Conservation (phyloP, 2,888 invertebrate species). For the Apeira syringaria region DNA sequence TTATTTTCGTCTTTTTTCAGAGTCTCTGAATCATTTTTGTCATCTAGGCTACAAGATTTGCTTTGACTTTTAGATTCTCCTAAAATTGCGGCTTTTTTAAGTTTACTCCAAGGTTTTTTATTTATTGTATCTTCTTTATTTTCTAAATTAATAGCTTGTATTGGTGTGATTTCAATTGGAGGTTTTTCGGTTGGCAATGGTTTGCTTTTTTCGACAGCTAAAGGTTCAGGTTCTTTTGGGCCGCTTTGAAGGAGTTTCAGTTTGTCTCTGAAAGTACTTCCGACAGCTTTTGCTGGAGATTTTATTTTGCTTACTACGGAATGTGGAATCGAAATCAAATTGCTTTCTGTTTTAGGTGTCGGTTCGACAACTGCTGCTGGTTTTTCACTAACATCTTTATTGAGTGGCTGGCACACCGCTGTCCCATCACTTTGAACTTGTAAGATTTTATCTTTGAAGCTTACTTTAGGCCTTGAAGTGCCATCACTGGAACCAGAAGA, state of each 20-base stretch:
- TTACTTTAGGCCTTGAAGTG: conserved; percentile 81
- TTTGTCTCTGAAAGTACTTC: conserved; percentile 76
- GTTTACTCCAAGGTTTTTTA: conserved; percentile 89
- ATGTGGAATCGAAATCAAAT: conserved; percentile 76
- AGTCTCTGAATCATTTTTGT: conserved; percentile 52
- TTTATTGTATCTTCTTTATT: conserved; percentile 61
- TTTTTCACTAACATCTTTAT: conserved; percentile 68
- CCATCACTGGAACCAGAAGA: conserved; percentile 75
- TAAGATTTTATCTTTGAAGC: conserved; percentile 85
- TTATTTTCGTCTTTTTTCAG: conserved; percentile 45
- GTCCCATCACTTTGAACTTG: conserved; percentile 82
- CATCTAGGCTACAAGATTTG: conserved; percentile 59
- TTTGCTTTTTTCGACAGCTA: conserved; percentile 55
- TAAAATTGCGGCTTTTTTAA: conserved; percentile 88
- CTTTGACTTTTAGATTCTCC: conserved; percentile 75
- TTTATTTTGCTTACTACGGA: conserved; percentile 81
- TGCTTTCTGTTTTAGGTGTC: conserved; percentile 72
- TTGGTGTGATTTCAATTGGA: conserved; percentile 56
- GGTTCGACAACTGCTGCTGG: conserved; percentile 73
- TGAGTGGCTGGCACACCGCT: conserved; percentile 70
- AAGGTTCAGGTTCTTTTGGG: conserved; percentile 56
- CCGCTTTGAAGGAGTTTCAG: conserved; percentile 73
- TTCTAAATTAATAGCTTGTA: conserved; percentile 47
- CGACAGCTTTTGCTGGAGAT: conserved; percentile 76
- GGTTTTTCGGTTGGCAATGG: conserved; percentile 50